Base-by-base conservation (phyloP, 2,797 vertebrate species). In the Acrossocheilus wenchowensis region DNA sequence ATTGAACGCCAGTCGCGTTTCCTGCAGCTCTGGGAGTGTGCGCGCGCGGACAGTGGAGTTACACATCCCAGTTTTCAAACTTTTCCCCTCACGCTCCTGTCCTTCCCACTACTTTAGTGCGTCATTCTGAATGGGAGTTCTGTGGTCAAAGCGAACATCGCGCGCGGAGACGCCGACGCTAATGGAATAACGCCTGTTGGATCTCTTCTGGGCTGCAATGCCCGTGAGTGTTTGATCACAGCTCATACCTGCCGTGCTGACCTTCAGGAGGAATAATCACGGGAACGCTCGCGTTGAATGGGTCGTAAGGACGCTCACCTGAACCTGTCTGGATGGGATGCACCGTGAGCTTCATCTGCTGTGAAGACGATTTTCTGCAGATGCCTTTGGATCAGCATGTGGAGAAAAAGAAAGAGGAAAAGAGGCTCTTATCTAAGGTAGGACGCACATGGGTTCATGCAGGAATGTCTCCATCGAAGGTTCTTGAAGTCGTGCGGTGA, bases 281-380 rank as follows among this genome's bases (percentile, higher is more conserved):
- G 62, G 2, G 60, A 52, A 50, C 66, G 66, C 80, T 82, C 80
- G 84, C 78, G 68, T 48, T 86, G 84, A 73, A 94, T 95, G 95
- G 94, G 92, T 90, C 52, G 81, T 89, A 82, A 87, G 79, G 62
- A 41, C 87, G 62, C 86, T 87, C 71, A 87, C 78, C 89, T 90
- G 90, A 90, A 88, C 87, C 45, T 57, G 94, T 92, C 91, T 91
- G 91, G 93, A 95, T 96, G 94, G 92, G 91, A 95, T 96, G 96
- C 93, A 95, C 95, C 6, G 95, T 96, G 95, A 96, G 96, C 89
- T 96, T 96, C 90, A 93, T 96, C 91, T 96, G 96, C 92, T 97
- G 96, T 93, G 95, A 97, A 91, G 96, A 96, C 83, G 95, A 95
- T 82, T 94, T 95, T 90, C 93, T 94, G 90, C 95, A 93, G 90